Base-by-base conservation (phyloP, 2,888 invertebrate species). In the Ennomos erosarius region DNA sequence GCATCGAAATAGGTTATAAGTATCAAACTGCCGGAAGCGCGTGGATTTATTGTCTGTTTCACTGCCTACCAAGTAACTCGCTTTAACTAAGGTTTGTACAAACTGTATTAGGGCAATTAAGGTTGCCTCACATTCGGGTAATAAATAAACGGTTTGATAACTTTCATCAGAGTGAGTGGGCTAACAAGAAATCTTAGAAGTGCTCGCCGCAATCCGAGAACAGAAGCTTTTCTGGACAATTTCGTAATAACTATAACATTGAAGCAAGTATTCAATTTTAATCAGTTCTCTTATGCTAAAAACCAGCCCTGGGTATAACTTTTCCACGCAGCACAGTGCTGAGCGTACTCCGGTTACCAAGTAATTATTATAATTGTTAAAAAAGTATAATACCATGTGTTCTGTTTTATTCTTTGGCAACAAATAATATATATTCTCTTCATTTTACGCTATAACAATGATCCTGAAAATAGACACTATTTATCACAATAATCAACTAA, bases 161-260 rank as follows among this genome's bases (percentile, higher is more conserved):
- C 68, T 69, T 69, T 69, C 68, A 67, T 64, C 62, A 69, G 49
- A 58, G 58, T 59, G 62, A 64, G 64, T 63, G 61, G 64, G 65
- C 55, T 40, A 51, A 55, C 59, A 55, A 59, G 68, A 62, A 64
- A 59, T 59, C 26, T 48, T 45, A 37, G 39, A 49, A 33, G 34
- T 26, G 45, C 12, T 42, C 33, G 36, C 10, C 36, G 10, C 13
- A 36, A 10, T 10, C 38, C n/a, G 16, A 1, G 13, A 48, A 38
- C 47, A 38, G 47, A 48, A 48, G 38, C 35, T 46, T 9, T 2
- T 9, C 12, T 36, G 10, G 13, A 13, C 36, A 8, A 36, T 8
- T 45, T 34, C 35, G 11, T 34, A 26, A 26, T 4, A 26, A 26
- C 26, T 26, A 26, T 26, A 6, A 6, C 3, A 26, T 26, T 26